Evolutionary conservation across 2,888 invertebrate genomes (phyloP), one percentile per base, ranked within the genome.

Genomic region (Mongoloraphidia duomilia): DNA sequence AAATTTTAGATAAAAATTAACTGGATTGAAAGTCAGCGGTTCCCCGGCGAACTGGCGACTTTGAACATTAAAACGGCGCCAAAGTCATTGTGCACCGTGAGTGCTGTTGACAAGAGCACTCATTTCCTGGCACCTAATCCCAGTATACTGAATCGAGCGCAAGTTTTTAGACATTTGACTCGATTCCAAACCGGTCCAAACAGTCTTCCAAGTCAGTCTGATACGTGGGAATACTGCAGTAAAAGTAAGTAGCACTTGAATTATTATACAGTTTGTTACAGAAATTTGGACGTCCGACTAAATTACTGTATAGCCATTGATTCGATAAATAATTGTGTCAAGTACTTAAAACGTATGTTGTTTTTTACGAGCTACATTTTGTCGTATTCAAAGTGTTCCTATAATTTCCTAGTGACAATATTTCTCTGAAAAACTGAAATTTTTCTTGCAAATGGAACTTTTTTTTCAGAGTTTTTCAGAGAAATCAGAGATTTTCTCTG

Each of bases 101-200:
- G 76, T 1, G 72, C 74, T 2, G 68, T 76, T 1, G 80, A 80
- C 60, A 74, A 74, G 56, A 73, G 77, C 49, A 70, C 73, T 0
- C 66, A 65, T 39, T 71, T 75, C 52, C 56, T 74, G n/a, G 57
- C 59, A 0, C 56, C 56, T n/a, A 49, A 53, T 39, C 42, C 46
- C 11, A 44, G 49, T 39, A 42, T 51, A 10, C 49, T 58, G 12
- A 61, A 64, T 33, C 59, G 61, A 2, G 58, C 61, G 9, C 55
- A 55, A 12, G 57, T 62, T 0, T 68, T 68, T 47, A 56, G 61
- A 3, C 55, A 61, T 26, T 52, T 68, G 4, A 59, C 61, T 49
- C 58, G 58, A 34, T 67, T 65, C 47, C 64, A 64, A 37, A 59
- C 65, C 17, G 59, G 59, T 36, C 59, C 61, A 3, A 59, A 61